Evolutionary conservation across 2,113 vertebrate genomes (phyloP).

Genomic region (Elanus axillaris): DNA sequence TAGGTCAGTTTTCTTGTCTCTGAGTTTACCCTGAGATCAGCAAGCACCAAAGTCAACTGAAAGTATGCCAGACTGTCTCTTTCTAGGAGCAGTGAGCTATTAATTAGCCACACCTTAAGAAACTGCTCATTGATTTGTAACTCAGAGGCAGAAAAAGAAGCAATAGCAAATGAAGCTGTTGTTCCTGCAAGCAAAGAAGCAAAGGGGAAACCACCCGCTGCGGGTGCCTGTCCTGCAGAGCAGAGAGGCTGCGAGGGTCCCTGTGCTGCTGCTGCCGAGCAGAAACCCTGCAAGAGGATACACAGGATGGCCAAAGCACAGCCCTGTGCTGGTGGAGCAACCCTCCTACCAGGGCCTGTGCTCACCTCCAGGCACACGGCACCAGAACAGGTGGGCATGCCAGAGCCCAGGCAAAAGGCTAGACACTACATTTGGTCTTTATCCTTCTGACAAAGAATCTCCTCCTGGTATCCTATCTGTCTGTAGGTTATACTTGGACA

Average conservation of each 20-base stretch:
- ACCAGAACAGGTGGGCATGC: fast-evolving
- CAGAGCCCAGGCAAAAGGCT: not conserved
- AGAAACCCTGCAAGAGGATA: not conserved
- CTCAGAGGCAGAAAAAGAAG: not conserved
- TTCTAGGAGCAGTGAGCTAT: not conserved
- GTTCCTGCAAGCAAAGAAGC: not conserved
- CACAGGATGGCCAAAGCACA: too few relatives aligned
- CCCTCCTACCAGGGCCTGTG: not conserved
- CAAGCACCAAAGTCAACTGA: not conserved
- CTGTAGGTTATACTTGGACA: not conserved
- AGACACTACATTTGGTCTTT: not conserved
- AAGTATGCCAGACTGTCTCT: not conserved
- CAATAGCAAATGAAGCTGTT: not conserved
- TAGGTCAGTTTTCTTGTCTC: not conserved
- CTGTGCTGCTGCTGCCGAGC: fast-evolving
- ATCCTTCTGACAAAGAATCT: not conserved
- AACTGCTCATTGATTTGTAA: not conserved
- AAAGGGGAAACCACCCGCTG: not conserved
- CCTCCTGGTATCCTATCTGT: not conserved
- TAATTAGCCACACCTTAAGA: not conserved
- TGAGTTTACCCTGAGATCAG: not conserved
- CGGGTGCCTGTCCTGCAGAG: fast-evolving
- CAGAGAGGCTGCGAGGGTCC: fast-evolving
- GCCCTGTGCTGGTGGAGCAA: too few relatives aligned
- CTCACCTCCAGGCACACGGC: not conserved